Base-by-base conservation (phyloP, 1,140 invertebrate genomes). In the Drosophila truncata region DNA sequence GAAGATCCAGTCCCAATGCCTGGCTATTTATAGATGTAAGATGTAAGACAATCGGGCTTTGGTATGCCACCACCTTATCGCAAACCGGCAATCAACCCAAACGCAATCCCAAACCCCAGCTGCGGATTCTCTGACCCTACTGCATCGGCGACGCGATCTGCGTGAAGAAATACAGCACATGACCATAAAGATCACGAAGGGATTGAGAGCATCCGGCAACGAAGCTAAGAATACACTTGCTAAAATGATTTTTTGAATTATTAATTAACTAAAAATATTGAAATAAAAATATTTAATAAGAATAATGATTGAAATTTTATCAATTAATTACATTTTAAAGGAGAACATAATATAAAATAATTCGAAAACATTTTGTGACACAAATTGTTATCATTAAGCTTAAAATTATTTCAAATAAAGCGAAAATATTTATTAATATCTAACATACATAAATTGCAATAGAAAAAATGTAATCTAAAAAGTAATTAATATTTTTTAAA, bases 21-120 rank as follows among this genome's bases (percentile, higher is more conserved):
- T 9, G 23, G 81, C 82, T 90, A 90, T 90, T 90, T 90, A 82
- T 90, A 90, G 83, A 84, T 72, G 58, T 84, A n/a, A n/a, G n/a
- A n/a, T n/a, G 73, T 88, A 67, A 78, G 72, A 74, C 80, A 88
- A 78, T 69, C 72, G 59, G 55, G 77, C 84, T 87, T 87, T 87
- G 84, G 84, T 81, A 87, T 87, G 84, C 69, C 74, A 78, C 67
- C 81, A 78, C 67, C 81, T 90, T 88, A 88, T 88, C 84, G 81
- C 66, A 78, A 77, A 62, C 59, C 74, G 66, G 82, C 81, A 90
- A 87, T 87, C 84, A 84, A 47, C 47, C 49, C 59, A 37, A 72
- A 54, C 50, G 20, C 50, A 54, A 54, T 54, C 50, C 50, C 50
- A 54, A 84, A 47, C 42, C 29, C 50, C 35, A 49, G 57, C 54